These are phyloP conservation scores for Ibidorhyncha struthersii DNA, from an alignment of 2,113 vertebrate genomes.

Conservation along the genomic window DNA sequence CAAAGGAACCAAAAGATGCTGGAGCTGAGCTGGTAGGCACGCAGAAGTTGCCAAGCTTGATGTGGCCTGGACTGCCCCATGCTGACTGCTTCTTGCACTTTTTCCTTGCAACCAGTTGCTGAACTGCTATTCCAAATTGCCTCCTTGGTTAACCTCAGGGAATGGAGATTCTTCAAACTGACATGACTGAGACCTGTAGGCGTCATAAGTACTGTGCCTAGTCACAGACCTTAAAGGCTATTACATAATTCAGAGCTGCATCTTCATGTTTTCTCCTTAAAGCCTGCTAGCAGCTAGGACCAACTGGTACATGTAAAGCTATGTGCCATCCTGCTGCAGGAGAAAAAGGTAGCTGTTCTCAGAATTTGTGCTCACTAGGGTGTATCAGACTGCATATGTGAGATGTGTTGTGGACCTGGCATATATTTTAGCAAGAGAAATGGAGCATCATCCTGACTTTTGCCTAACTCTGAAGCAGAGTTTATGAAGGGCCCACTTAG, in stretches of 20 bases:
- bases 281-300: not conserved
- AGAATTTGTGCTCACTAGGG: not conserved
- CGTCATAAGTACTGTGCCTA: not conserved
- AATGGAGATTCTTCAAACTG: not conserved
- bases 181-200: not conserved
- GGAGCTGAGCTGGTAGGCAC: not conserved
- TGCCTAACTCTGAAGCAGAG: not conserved
- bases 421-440: not conserved
- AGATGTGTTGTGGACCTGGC: not conserved
- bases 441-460: not conserved
- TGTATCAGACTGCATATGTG: not conserved
- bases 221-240: not conserved
- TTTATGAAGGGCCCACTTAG: not conserved
- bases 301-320: not conserved
- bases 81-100: not conserved
- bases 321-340: not conserved
- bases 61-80: not conserved
- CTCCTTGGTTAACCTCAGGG: not conserved
- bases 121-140: not conserved
- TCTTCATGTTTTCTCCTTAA: not conserved
- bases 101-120: not conserved
- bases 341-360: not conserved
- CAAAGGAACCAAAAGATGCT: not conserved
- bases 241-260: not conserved
- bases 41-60: not conserved